Conservation (phyloP, 2,113 vertebrate genomes). For the Perccottus glenii region DNA sequence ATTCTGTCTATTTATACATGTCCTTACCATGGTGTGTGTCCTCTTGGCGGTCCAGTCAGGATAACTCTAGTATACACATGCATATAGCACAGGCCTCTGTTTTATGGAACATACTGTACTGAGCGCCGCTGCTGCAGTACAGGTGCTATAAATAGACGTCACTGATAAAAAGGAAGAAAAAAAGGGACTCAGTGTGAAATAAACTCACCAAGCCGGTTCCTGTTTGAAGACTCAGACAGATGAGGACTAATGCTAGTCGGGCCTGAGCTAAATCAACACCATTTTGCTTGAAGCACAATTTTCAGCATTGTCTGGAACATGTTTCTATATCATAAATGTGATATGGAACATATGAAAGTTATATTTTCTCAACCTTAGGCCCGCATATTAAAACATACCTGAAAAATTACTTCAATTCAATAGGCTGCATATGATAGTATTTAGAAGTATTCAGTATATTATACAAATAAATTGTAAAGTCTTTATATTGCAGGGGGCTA, state of each 20-base stretch:
- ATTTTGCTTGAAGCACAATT: background rate
- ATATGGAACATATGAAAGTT: constrained; percentile 4
- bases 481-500: too few relatives aligned
- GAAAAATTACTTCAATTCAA: background rate
- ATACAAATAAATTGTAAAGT: too few relatives aligned
- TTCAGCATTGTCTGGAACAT: background rate
- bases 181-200: constrained; percentile 37
- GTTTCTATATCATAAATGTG: constrained; percentile 1
- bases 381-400: background rate
- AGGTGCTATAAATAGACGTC: constrained; percentile 73
- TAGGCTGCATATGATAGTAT: background rate
- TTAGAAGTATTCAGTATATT: background rate
- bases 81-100: constrained; percentile 30
- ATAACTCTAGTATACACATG: constrained; percentile 20
- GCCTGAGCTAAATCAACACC: constrained; percentile 21
- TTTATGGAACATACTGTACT: constrained; percentile 72
- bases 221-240: constrained; percentile 40
- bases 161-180: constrained; percentile 63
- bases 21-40: constrained; percentile 12
- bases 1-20: constrained; percentile 4
- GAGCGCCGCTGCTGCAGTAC: constrained; percentile 54
- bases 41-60: constrained; percentile 3
- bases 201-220: constrained; percentile 40
- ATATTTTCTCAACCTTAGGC: background rate
- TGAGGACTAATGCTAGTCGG: constrained; percentile 29